phyloP scores from a whole-genome alignment of 2,888 invertebrate genomes.

The Drosophila helvetica region DNA sequence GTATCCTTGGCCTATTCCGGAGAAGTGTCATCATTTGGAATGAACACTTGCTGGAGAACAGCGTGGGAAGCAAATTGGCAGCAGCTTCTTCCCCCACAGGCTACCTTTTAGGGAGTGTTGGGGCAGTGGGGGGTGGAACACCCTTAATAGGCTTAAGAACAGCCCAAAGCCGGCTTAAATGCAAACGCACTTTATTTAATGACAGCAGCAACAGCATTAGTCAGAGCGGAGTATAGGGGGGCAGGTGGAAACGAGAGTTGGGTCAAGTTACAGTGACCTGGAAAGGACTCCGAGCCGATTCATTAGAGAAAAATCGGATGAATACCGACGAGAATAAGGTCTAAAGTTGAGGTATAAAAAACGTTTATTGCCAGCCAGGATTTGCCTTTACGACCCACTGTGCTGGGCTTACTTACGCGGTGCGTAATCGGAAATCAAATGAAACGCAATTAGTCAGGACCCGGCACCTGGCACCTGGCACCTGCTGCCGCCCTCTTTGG shows the following conservation, averaged over 20 bases:
- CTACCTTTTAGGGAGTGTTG: not conserved
- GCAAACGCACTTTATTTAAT: constrained; percentile 68
- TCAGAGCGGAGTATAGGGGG: not conserved
- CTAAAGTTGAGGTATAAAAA: no score
- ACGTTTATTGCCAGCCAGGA: not conserved
- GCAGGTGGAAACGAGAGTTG: not conserved
- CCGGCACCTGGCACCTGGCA: constrained; percentile 9
- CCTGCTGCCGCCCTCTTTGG: constrained; percentile 34
- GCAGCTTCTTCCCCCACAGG: not conserved
- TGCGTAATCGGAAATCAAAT: constrained; percentile 25
- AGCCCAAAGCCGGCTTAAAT: constrained; percentile 61
- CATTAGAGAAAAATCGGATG: not conserved
- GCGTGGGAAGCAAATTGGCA: not conserved
- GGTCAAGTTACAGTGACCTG: not conserved
- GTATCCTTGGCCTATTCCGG: not conserved
- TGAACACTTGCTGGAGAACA: not conserved
- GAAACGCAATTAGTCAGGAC: constrained; percentile 58
- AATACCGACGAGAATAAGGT: no score
- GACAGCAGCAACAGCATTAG: constrained; percentile 45
- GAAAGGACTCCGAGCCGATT: not conserved
- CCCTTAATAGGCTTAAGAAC: constrained; percentile 63
- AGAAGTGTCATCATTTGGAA: not conserved
- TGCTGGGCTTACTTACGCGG: not conserved
- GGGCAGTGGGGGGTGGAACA: not conserved
- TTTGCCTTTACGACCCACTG: not conserved